phyloP scores from a whole-genome alignment of 2,113 vertebrate species.

The Labeo catla region DNA sequence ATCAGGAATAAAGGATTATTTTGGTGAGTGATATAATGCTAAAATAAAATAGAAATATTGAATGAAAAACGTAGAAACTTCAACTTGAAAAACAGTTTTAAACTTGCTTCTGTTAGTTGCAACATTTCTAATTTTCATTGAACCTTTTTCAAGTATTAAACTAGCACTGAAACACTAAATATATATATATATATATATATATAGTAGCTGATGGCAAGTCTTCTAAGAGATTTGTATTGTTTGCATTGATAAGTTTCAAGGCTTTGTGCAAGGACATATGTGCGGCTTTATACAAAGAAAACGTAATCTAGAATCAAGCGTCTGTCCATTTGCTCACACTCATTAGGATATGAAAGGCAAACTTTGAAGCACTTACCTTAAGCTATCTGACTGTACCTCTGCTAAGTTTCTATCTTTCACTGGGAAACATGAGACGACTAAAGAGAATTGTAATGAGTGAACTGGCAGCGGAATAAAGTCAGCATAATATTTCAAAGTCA shows the following conservation, averaged over 20 bases:
- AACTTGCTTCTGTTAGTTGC: too few species aligned
- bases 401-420: not conserved
- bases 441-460: constrained; percentile 36
- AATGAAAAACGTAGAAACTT: too few species aligned
- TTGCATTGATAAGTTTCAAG: not conserved
- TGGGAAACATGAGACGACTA: constrained; percentile 20
- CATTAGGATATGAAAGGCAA: not conserved
- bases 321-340: not conserved
- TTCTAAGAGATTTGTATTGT: not conserved
- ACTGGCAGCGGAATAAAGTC: not conserved
- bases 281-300: not conserved
- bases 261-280: not conserved
- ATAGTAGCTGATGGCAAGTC: too few species aligned
- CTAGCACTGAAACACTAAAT: too few species aligned
- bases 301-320: not conserved
- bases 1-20: too few species aligned
- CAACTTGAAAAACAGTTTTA: too few species aligned
- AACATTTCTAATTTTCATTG: too few species aligned
- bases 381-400: not conserved
- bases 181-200: too few species aligned
- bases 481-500: constrained; percentile 23
- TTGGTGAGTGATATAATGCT: too few species aligned
- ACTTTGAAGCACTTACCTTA: not conserved
- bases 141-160: too few species aligned
- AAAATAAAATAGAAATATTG: too few species aligned